A percentile compares a stretch with the other conserved stretches of the same genome.
phyloP scores from a whole-genome alignment of 2,888 invertebrate genomes.

The Malthinus flaveolus region DNA sequence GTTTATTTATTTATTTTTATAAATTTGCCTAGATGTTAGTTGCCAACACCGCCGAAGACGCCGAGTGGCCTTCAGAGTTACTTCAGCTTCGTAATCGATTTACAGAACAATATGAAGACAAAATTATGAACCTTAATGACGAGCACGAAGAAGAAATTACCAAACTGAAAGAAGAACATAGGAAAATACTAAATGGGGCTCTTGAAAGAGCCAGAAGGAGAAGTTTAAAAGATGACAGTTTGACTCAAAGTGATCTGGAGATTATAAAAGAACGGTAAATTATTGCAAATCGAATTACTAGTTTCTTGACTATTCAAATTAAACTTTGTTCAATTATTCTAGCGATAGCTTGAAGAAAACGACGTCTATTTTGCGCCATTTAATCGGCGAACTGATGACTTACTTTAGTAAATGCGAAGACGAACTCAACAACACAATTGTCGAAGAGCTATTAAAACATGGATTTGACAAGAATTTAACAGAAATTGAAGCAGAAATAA shows the following conservation, averaged over 20 bases:
- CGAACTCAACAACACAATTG: conserved; percentile 75
- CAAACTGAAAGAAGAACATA: conserved; percentile 47
- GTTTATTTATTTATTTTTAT: neutral
- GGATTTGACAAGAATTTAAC: conserved; percentile 42
- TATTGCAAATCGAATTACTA: neutral
- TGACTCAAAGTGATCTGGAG: conserved; percentile 60
- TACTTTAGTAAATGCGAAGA: conserved; percentile 78
- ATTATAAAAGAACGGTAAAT: conserved; percentile 65
- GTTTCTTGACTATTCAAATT: neutral
- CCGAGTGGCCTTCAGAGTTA: conserved; percentile 78
- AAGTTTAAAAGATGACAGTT: conserved; percentile 51
- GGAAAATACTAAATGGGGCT: conserved; percentile 45
- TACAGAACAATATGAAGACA: conserved; percentile 65
- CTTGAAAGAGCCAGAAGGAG: conserved; percentile 47
- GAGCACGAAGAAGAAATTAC: conserved; percentile 66
- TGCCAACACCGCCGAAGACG: conserved; percentile 67
- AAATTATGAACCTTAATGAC: conserved; percentile 61
- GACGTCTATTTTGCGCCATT: conserved; percentile 65
- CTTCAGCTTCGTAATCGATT: conserved; percentile 73
- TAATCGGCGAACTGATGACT: conserved; percentile 70
- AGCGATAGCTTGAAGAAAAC: conserved; percentile 71
- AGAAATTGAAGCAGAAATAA: conserved; percentile 34
- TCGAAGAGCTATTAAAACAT: conserved; percentile 63
- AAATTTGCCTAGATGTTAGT: conserved; percentile 65
- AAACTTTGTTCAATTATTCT: conserved; percentile 25